Evolutionary conservation across 2,797 vertebrate species (phyloP).

Genomic region (Bovichtus diacanthus): DNA sequence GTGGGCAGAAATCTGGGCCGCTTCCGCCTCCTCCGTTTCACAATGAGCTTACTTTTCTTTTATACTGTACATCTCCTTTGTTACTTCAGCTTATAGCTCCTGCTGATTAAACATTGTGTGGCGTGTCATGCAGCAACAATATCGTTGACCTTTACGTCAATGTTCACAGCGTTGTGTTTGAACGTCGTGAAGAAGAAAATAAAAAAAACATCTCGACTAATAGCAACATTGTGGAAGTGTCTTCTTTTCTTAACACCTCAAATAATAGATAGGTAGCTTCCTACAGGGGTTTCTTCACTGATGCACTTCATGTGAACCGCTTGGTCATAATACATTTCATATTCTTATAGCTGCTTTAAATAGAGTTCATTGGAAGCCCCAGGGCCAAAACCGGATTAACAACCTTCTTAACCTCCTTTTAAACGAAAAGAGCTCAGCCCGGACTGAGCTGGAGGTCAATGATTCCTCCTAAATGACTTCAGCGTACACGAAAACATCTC

Average conservation of each 20-base stretch:
- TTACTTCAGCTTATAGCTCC: background rate
- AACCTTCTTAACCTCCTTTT: conserved; percentile 14
- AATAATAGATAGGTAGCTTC: conserved; percentile 1
- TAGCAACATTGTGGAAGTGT: conserved; percentile 15
- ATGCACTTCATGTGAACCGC: background rate
- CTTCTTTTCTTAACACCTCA: background rate
- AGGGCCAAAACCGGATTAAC: background rate
- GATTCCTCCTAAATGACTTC: conserved; percentile 30
- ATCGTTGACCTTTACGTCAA: background rate
- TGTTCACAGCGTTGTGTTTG: conserved; percentile 1
- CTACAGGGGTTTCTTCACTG: background rate
- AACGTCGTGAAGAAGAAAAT: no score
- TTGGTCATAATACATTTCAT: background rate
- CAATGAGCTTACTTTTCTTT: background rate
- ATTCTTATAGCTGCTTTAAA: conserved; percentile 20
- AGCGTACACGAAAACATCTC: conserved; percentile 2
- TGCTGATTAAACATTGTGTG: background rate
- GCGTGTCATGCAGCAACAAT: background rate
- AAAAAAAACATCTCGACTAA: conserved; percentile 12
- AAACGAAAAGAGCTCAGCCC: conserved; percentile 11
- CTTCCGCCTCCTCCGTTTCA: background rate
- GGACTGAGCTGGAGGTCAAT: conserved; percentile 25
- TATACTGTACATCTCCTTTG: background rate
- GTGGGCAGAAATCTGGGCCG: conserved; percentile 8
- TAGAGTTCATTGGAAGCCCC: conserved; percentile 20